phyloP scores from a whole-genome alignment of 2,888 invertebrate genomes.

The Mongoloraphidia duomilia region DNA sequence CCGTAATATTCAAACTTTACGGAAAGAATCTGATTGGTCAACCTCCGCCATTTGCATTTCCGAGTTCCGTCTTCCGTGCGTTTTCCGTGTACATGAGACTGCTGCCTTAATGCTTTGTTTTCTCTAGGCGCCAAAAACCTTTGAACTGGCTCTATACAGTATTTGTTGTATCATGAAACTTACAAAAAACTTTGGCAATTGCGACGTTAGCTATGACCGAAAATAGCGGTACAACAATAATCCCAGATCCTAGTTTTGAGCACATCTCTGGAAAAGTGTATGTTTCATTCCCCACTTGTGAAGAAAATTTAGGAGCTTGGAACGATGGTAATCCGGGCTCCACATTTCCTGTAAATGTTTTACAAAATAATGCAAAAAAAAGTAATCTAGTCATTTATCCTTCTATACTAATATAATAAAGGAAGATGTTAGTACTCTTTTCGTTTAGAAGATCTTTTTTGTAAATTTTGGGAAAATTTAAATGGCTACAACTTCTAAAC shows the following conservation, averaged over 20 bases:
- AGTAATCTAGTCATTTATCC: neutral
- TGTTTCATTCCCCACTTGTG: constrained; percentile 41
- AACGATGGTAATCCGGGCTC: constrained; percentile 55
- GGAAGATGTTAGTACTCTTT: neutral
- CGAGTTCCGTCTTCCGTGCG: too few relatives aligned
- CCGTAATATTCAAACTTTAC: too few relatives aligned
- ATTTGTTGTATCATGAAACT: constrained; percentile 24
- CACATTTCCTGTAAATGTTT: constrained; percentile 37
- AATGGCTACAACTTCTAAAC: too few relatives aligned
- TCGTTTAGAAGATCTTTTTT: too few relatives aligned
- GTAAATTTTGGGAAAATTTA: too few relatives aligned
- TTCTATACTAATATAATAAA: neutral
- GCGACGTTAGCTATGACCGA: constrained; percentile 86
- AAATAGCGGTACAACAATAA: constrained; percentile 69
- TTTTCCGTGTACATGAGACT: too few relatives aligned
- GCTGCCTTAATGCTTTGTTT: too few relatives aligned
- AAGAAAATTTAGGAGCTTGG: constrained; percentile 51
- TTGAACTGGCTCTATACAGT: neutral
- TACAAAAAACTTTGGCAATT: constrained; percentile 88
- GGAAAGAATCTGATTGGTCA: too few relatives aligned
- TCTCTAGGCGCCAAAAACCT: neutral
- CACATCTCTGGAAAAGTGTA: constrained; percentile 53
- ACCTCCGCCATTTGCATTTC: too few relatives aligned
- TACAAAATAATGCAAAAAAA: neutral
- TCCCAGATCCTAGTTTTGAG: constrained; percentile 56